Conservation (phyloP, 2,888 invertebrate genomes). For the Branchipolynoe longqiensis region DNA sequence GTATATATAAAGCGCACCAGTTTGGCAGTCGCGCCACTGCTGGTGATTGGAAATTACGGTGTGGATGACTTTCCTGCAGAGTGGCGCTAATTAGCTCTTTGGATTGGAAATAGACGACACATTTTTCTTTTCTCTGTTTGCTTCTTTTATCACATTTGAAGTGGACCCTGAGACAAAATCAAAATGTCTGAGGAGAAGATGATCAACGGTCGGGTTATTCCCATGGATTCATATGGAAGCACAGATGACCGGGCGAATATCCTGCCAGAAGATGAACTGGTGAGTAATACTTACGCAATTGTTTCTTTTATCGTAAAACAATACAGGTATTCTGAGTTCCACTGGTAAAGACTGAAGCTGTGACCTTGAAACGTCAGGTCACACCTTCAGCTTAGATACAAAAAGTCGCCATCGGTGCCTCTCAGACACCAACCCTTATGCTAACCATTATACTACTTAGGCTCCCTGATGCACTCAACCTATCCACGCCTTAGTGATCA, state of each 20-base stretch:
- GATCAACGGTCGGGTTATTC: conserved; percentile 61
- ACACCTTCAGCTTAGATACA: no score
- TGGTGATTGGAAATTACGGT: neutral
- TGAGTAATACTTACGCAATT: no score
- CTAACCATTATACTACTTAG: no score
- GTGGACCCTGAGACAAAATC: no score
- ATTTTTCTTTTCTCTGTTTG: neutral
- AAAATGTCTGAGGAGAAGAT: conserved; percentile 42
- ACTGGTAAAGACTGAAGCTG: no score
- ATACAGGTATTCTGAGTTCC: no score
- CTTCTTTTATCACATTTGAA: neutral
- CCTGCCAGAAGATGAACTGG: conserved; percentile 33
- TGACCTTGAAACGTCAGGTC: no score
- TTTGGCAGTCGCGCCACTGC: neutral
- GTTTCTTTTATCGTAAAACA: no score
- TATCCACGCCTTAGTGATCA: no score
- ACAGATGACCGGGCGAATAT: conserved; percentile 38
- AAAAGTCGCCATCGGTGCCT: no score
- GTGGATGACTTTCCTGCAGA: neutral
- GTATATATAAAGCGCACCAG: neutral
- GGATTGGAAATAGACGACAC: neutral
- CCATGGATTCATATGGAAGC: conserved; percentile 61
- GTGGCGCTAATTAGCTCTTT: neutral
- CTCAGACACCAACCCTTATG: no score
- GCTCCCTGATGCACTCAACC: no score